phyloP scores from a whole-genome alignment of 2,797 vertebrate species.

The Lithobates pipiens region DNA sequence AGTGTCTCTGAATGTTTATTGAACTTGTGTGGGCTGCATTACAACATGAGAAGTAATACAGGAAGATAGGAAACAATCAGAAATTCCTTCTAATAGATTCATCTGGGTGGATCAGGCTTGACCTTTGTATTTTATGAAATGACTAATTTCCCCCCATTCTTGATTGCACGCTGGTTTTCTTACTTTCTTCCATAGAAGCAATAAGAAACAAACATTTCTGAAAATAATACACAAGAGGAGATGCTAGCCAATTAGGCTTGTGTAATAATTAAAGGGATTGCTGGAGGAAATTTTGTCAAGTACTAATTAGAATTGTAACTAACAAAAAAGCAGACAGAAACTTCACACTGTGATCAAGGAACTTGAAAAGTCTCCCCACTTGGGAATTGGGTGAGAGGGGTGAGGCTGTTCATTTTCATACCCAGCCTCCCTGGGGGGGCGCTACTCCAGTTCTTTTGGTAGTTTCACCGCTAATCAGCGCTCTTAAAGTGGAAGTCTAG shows the following conservation, averaged over 20 bases:
- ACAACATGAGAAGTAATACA: conserved; percentile 31
- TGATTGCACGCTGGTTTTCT: neutral
- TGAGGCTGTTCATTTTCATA: neutral
- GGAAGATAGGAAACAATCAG: conserved; percentile 40
- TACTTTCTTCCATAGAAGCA: neutral
- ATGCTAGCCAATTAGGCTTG: too few relatives aligned
- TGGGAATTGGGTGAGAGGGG: neutral
- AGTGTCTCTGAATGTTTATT: neutral
- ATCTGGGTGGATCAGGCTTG: conserved; percentile 45
- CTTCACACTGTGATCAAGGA: too few relatives aligned
- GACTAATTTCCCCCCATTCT: conserved; percentile 43
- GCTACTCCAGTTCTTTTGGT: neutral
- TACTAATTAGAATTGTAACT: neutral
- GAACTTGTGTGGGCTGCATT: neutral
- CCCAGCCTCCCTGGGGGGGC: too few relatives aligned
- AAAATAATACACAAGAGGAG: neutral
- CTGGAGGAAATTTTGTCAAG: too few relatives aligned
- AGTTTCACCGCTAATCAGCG: too few relatives aligned
- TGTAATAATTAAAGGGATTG: neutral
- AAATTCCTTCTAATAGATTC: conserved; percentile 45
- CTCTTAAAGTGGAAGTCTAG: too few relatives aligned
- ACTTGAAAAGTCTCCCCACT: neutral
- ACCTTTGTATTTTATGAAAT: conserved; percentile 39
- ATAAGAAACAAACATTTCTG: neutral
- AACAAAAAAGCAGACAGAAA: neutral